Conservation (phyloP, 2,113 vertebrate genomes). For the Ceyx margarethae region DNA sequence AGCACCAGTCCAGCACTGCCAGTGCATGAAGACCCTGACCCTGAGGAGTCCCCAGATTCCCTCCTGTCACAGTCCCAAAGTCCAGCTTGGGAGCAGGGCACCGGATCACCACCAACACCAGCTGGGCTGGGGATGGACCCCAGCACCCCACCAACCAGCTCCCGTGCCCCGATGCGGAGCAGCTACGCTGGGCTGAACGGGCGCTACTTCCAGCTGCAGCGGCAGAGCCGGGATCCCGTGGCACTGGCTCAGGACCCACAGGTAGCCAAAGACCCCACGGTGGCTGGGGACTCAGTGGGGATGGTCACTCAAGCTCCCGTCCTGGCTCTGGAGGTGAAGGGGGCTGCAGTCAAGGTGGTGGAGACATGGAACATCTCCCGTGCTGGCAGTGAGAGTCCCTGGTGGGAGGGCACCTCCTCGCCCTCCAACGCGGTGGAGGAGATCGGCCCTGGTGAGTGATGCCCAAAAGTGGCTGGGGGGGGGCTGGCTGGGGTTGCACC, state of each 20-base stretch:
- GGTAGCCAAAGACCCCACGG: background rate
- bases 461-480: accelerated
- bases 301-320: accelerated
- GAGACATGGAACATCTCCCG: background rate
- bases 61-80: background rate
- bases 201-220: constrained; percentile 70
- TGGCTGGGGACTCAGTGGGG: background rate
- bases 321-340: background rate
- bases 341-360: background rate
- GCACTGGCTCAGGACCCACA: background rate
- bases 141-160: accelerated
- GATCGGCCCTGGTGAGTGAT: background rate
- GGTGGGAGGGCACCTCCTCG: background rate
- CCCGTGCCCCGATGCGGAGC: background rate
- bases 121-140: background rate
- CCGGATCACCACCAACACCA: accelerated
- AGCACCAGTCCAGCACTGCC: background rate
- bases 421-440: constrained; percentile 45
- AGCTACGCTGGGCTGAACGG: constrained; percentile 65
- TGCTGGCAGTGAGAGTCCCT: background rate
- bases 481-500: accelerated
- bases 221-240: background rate
- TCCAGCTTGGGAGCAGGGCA: accelerated
- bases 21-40: accelerated
- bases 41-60: accelerated